Evolutionary conservation across 2,113 vertebrate genomes (phyloP), one percentile per base, ranked within the genome.

Genomic region (Grammomys dolichurus): DNA sequence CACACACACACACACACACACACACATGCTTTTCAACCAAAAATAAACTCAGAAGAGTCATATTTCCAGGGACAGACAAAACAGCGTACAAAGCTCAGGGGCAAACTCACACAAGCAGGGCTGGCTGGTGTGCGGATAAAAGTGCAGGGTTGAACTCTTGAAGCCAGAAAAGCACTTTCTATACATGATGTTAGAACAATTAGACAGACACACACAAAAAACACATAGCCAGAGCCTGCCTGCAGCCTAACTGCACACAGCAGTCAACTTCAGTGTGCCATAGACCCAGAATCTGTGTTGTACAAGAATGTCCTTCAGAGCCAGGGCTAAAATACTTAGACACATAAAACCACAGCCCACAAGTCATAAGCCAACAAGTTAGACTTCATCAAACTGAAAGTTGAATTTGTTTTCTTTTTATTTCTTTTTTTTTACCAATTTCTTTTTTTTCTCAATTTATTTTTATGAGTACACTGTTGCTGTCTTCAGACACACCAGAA

Each of bases 71-170:
- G 91, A 13, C 1, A 72, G 28, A 88, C 75, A 96, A 11, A 65
- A 93, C 10, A 86, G 31, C 96, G 75, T 1, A 33, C 17, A 92
- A 73, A 63, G 33, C 43, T 90, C 43, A 95, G n/a, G 89, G 73
- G 73, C 8, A 88, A 72, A 94, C 22, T 43, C 76, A 89, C 7
- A 46, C 9, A 70, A 85, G 91, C 16, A 65, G 16, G 6, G 28
- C n/a, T 28, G 63, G 48, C 24, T 93, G 67, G 73, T 91, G 85
- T 28, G 65, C 24, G 65, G 33, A 95, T 51, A 90, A 77, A 94
- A 3, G 4, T 36, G 0, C 28, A 84, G 93, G 77, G 51, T 54
- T 36, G 48, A 88, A 65, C 69, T 40, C 13, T 10, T 65, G 48
- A 84, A 94, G 36, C 36, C 90, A 87, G 63, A 4, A 76, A 11